Evolutionary conservation across 2,113 vertebrate species (phyloP), one percentile per base, ranked within the genome.

Genomic region (Melospiza georgiana): DNA sequence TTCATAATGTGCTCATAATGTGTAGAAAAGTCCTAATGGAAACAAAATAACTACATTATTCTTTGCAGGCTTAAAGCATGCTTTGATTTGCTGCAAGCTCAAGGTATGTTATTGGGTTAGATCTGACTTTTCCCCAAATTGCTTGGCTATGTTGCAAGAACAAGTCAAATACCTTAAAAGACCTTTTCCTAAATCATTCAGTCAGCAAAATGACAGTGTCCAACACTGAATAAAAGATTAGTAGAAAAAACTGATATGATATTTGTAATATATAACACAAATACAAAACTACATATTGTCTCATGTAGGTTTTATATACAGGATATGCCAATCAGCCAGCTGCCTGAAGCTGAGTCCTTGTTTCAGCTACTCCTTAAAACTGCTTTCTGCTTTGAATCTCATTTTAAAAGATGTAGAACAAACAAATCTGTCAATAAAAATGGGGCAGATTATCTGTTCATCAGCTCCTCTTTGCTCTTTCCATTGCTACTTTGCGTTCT

Each of bases 61-160:
- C 27, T 89, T 84, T 39, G 12, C 11, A 58, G 59, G 13, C 5
- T 62, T 49, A 86, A 57, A 10, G 44, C 3, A 31, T 0, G 0
- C 20, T 75, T 84, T 57, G 31, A 57, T 67, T 72, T 79, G 13
- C 25, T 63, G 43, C 22, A 83, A 84, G 37, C 13, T 46, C 39
- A 63, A 83, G 59, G 2, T 10, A 55, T 2, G 22, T 71, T 31
- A 51, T 7, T 66, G 21, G 58, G 21, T 5, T 75, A 78, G 30
- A 48, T 18, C 23, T 5, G 24, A 86, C 31, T 57, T 75, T 84
- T 39, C 28, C 54, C 14, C 12, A 46, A 19, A 68, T 17, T 87
- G 48, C 27, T 23, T 74, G 51, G 21, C 27, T 72, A 31, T 1
- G 0, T n/a, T 44, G 41, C n/a, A 84, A 75, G 43, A 88, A 44